Conservation (phyloP, 1,140 invertebrate genomes). For the Vanessa tameamea region DNA sequence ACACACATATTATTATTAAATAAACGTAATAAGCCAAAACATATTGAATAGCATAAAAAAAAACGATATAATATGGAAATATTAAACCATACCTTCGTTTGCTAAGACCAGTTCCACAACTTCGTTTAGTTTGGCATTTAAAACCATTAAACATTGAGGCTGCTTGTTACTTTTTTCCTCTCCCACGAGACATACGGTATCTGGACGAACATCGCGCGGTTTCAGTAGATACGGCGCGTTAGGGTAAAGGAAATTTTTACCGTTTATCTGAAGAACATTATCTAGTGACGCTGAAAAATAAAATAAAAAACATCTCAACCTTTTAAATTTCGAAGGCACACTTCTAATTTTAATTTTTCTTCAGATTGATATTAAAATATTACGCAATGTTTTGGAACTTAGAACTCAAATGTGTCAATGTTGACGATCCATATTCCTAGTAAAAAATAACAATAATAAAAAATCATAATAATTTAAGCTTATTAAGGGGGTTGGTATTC, state of each 20-base stretch:
- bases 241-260: constrained; percentile 75
- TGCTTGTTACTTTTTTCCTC: constrained; percentile 56
- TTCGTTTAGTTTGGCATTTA: constrained; percentile 60
- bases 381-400: no score
- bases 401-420: no score
- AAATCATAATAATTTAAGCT: no score
- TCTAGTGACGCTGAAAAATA: constrained; percentile 54
- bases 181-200: constrained; percentile 64
- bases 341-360: no score
- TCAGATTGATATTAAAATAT: no score
- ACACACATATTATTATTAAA: no score
- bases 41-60: no score
- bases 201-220: constrained; percentile 50
- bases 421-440: no score
- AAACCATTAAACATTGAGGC: constrained; percentile 67
- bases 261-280: constrained; percentile 73
- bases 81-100: constrained; percentile 69
- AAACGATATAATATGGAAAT: background rate
- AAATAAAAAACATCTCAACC: background rate
- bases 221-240: constrained; percentile 64
- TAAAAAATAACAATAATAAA: no score
- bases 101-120: constrained; percentile 68
- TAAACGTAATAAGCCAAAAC: no score
- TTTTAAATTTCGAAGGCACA: no score
- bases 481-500: no score